Evolutionary conservation across 1,140 invertebrate species (phyloP), one percentile per base, ranked within the genome.

Genomic region (Zaprionus taronus): DNA sequence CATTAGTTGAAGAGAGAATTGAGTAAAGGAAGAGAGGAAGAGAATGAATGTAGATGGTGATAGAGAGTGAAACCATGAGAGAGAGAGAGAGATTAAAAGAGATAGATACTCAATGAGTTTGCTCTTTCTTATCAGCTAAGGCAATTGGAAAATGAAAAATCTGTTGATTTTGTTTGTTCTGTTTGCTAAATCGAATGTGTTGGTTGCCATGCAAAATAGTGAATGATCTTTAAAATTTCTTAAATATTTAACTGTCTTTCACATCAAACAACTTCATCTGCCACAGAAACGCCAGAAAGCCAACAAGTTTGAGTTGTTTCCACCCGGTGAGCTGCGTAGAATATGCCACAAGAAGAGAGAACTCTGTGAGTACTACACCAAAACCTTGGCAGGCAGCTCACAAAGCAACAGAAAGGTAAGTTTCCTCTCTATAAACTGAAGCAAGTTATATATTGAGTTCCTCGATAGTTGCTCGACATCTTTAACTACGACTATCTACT

Each of bases 401-500:
- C 68, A 68, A 1, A 87, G 26, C 53, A 87, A 87, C n/a, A 81
- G 84, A 24, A 79, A 70, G 85, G 84, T 89, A 56, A 34, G 14
- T 9, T 1, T 47, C 12, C 6, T 1, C 1, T 17, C 7, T 9
- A 47, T 5, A 38, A 38, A 9, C 7, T 41, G 0, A n/a, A 17
- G n/a, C 0, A 3, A 7, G 7, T 47, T 4, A 24, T 7, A 14
- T 0, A 12, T 28, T 11, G 2, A 17, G 6, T 47, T 17, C 24
- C 20, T 4, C 0, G 3, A 2, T 14, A 87, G 85, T 28, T 90
- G 0, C 69, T 92, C 1, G 85, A 92, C 7, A 69, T 81, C 22
- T 79, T 92, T 0, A 77, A 87, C 57, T 92, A 80, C 64, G 89
- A 92, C 2, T 22, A 79, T 38, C 63, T 92, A n/a, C 56, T 91